A percentile compares a stretch with the other conserved stretches of the same genome.
Evolutionary conservation across 2,888 invertebrate genomes (phyloP).

Genomic region (Hirtodrosophila cameraria): DNA sequence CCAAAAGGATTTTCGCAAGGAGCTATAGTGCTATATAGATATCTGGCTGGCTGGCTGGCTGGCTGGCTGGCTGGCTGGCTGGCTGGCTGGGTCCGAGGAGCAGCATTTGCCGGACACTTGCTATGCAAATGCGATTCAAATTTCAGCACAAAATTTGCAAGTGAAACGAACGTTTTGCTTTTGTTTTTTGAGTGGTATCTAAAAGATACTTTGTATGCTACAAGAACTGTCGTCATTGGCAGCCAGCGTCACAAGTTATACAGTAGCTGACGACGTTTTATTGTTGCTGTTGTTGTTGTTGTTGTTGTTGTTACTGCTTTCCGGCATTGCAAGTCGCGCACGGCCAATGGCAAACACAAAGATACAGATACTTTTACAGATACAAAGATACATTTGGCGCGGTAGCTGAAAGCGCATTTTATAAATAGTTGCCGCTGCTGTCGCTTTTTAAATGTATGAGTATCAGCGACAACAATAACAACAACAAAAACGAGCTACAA

Average conservation of each 20-base stretch:
- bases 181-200: conserved; percentile 45
- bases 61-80: too few relatives aligned
- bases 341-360: conserved; percentile 34
- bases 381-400: conserved; percentile 48
- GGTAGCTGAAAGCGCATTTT: conserved; percentile 72
- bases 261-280: conserved; percentile 45
- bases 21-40: too few relatives aligned
- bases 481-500: conserved; percentile 15
- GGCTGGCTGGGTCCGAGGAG: background rate
- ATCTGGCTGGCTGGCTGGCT: too few relatives aligned
- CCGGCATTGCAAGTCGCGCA: conserved; percentile 69
- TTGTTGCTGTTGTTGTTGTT: conserved; percentile 16
- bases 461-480: conserved; percentile 6
- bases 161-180: conserved; percentile 23
- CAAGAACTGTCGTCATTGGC: conserved; percentile 63
- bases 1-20: conserved; percentile 35
- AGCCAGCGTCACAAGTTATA: conserved; percentile 66
- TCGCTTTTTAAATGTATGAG: conserved; percentile 55
- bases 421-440: conserved; percentile 71
- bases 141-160: conserved; percentile 51
- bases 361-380: conserved; percentile 13
- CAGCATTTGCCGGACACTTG: conserved; percentile 53
- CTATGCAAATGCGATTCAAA: conserved; percentile 72
- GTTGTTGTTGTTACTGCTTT: conserved; percentile 49
- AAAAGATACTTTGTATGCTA: conserved; percentile 42